A percentile compares a stretch with the other conserved stretches of the same genome.
These are phyloP conservation scores for Lophochroa leadbeateri DNA, from an alignment of 2,113 vertebrate genomes.

Conservation along the genomic window DNA sequence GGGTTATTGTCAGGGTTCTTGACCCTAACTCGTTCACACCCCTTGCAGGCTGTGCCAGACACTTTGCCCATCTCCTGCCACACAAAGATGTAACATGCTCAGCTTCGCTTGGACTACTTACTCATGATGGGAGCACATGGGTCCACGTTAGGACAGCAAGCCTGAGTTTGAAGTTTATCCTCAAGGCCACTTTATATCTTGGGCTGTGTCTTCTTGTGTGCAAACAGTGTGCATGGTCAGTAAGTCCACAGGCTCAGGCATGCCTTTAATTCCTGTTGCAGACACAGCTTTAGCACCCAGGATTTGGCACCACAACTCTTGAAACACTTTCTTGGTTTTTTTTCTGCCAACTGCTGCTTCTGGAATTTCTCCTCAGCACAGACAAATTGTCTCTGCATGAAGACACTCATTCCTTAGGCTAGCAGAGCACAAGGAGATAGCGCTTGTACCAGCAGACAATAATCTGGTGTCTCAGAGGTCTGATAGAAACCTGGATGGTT, in stretches of 20 bases:
- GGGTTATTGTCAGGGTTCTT: neutral
- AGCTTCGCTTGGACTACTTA: neutral
- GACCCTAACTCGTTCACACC: neutral
- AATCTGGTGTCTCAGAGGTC: neutral
- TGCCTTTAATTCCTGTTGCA: neutral
- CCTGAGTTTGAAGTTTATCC: neutral
- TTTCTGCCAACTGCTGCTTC: neutral
- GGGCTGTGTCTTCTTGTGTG: neutral
- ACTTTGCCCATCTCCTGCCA: neutral
- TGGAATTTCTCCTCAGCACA: conserved; percentile 2
- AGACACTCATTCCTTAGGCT: neutral
- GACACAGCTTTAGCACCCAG: neutral
- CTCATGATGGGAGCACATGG: neutral
- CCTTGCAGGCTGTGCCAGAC: neutral
- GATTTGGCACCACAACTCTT: neutral
- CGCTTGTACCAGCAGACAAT: neutral
- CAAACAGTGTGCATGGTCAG: neutral
- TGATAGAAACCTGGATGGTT: neutral
- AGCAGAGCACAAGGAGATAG: neutral
- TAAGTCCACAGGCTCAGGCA: neutral
- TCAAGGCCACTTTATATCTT: neutral
- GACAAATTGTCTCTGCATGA: neutral
- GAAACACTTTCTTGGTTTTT: neutral
- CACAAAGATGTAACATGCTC: neutral
- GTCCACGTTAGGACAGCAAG: neutral